Evolutionary conservation across 2,888 invertebrate species (phyloP).

Genomic region (Tiphia femorata): DNA sequence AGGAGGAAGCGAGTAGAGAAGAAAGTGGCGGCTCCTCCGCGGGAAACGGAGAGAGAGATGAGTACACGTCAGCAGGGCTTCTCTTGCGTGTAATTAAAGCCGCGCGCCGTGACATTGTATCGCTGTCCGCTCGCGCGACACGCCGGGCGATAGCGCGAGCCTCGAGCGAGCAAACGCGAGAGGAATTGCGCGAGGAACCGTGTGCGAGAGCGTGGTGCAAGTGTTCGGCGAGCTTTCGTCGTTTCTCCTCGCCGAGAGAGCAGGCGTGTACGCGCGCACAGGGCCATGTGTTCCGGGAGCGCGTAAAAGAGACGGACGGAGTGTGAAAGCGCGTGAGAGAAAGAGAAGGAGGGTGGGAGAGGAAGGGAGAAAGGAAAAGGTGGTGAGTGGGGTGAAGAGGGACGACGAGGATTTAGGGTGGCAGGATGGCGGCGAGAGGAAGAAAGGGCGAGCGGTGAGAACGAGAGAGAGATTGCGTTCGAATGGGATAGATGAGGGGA

Average conservation of each 20-base stretch:
- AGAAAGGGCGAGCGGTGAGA: conserved; percentile 17
- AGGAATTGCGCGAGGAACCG: conserved; percentile 19
- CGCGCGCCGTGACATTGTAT: conserved; percentile 21
- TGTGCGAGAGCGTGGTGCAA: conserved; percentile 6
- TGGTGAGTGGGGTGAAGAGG: conserved; percentile 26
- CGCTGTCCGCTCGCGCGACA: conserved; percentile 23
- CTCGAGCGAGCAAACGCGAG: conserved; percentile 6
- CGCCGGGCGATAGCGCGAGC: conserved; percentile 17
- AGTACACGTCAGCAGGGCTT: conserved; percentile 1
- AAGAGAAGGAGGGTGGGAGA: not conserved
- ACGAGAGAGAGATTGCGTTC: conserved; percentile 13
- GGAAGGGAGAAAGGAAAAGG: conserved; percentile 15
- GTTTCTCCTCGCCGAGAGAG: conserved; percentile 5
- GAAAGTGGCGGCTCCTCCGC: too few species aligned
- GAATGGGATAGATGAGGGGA: conserved; percentile 10
- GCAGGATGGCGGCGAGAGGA: conserved; percentile 1
- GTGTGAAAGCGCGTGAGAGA: not conserved
- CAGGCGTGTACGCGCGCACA: conserved; percentile 36
- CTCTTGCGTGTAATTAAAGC: conserved; percentile 17
- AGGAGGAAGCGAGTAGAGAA: too few species aligned
- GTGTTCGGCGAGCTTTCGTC: conserved; percentile 2
- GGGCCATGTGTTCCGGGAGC: conserved; percentile 59
- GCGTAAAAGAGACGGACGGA: conserved; percentile 29
- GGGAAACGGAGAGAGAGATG: too few species aligned
- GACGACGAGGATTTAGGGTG: too few species aligned